These are phyloP conservation scores for Mastacembelus armatus DNA, from an alignment of 2,797 vertebrate species.

Conservation along the genomic window DNA sequence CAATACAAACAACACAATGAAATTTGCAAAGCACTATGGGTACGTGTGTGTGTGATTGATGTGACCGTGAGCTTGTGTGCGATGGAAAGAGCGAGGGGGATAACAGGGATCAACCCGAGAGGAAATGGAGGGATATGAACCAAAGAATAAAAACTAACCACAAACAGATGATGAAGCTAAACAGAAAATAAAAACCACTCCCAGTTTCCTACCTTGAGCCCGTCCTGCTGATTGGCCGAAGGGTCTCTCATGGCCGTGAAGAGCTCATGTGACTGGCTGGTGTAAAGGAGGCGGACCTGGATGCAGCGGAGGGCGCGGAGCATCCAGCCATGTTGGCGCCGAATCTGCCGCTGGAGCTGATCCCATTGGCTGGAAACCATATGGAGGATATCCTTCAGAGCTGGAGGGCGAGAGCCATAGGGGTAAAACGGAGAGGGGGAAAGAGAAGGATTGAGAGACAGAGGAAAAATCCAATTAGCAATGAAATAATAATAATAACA, in stretches of 20 bases:
- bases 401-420: constrained; percentile 77
- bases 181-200: constrained; percentile 45
- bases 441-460: neutral
- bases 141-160: constrained; percentile 35
- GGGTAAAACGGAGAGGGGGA: constrained; percentile 2
- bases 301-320: constrained; percentile 92
- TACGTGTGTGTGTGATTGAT: constrained; percentile 15
- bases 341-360: constrained; percentile 96
- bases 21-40: constrained; percentile 12
- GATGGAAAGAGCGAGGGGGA: constrained; percentile 4
- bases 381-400: constrained; percentile 93
- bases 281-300: constrained; percentile 91
- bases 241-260: neutral
- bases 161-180: constrained; percentile 32
- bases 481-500: neutral
- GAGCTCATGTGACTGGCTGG: constrained; percentile 69
- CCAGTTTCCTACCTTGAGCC: constrained; percentile 85
- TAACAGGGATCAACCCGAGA: constrained; percentile 25
- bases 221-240: constrained; percentile 72
- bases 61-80: neutral
- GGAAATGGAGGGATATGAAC: constrained; percentile 59
- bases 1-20: constrained; percentile 23
- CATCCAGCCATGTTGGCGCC: constrained; percentile 98
- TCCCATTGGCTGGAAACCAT: constrained; percentile 97
- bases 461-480: constrained; percentile 1